A percentile compares a stretch with the other conserved stretches of the same genome.
Conservation (phyloP, 2,113 vertebrate species). For the Ptilonorhynchus violaceus region DNA sequence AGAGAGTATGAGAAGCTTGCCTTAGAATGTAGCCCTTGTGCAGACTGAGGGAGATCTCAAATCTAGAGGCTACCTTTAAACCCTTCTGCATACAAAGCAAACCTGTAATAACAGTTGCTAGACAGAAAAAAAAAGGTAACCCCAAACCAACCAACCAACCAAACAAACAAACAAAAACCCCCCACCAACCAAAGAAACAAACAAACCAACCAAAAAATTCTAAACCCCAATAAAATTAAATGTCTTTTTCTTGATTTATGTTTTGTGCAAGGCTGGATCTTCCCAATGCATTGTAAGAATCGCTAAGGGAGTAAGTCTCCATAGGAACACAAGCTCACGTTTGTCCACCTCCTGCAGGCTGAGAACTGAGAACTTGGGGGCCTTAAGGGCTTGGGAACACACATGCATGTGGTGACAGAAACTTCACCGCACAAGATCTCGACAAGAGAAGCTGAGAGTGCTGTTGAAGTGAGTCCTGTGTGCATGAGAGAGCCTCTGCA, state of each 20-base stretch:
- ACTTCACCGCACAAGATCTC: rapidly evolving
- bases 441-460: background rate
- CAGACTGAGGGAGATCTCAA: background rate
- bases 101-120: background rate
- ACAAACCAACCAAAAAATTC: rapidly evolving
- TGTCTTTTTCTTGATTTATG: background rate
- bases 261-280: background rate
- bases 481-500: rapidly evolving
- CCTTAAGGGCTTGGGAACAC: background rate
- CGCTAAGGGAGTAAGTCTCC: background rate
- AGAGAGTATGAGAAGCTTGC: background rate
- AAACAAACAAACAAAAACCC: rapidly evolving
- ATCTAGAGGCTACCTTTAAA: background rate
- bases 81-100: background rate
- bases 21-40: background rate
- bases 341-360: background rate
- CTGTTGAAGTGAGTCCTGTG: background rate
- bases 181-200: background rate
- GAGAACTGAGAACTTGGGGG: background rate
- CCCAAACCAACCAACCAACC: background rate
- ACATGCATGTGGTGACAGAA: rapidly evolving
- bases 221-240: background rate
- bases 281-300: background rate
- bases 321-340: rapidly evolving
- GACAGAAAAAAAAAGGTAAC: background rate